Evolutionary conservation across 1,140 invertebrate genomes (phyloP).

Genomic region (Drosophila bipectinata): DNA sequence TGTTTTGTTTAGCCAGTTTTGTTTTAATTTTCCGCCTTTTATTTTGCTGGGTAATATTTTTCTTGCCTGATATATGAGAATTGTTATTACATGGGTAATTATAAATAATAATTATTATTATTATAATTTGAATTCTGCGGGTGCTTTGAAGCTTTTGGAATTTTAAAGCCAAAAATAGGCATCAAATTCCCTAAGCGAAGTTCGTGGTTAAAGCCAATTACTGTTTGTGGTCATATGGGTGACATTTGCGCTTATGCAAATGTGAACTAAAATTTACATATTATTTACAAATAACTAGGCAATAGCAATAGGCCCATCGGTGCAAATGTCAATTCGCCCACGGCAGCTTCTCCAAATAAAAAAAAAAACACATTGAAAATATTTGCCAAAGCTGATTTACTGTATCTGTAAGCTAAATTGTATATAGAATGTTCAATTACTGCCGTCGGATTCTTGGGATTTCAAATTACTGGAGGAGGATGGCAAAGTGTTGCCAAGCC

Average conservation of each 20-base stretch:
- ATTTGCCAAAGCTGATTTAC: not conserved
- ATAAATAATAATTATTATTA: not conserved
- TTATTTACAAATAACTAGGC: not conserved
- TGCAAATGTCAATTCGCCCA: not conserved
- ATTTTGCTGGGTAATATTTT: not conserved
- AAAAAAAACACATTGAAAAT: constrained; percentile 1
- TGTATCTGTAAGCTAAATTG: constrained; percentile 4
- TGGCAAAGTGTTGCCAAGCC: constrained; percentile 7
- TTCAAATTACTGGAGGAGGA: constrained; percentile 42
- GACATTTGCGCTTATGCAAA: constrained; percentile 25
- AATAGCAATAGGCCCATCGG: not conserved
- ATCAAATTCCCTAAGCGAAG: not conserved
- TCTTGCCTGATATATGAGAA: not conserved
- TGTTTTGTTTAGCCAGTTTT: not conserved
- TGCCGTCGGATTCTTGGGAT: not conserved
- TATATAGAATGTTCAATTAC: constrained; percentile 44
- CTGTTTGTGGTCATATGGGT: constrained; percentile 16
- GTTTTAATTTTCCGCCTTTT: not conserved
- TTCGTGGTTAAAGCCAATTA: constrained; percentile 16
- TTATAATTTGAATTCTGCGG: not conserved
- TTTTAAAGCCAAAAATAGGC: not conserved
- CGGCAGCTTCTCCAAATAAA: not conserved
- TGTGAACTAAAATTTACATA: constrained; percentile 3
- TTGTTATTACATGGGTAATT: constrained; percentile 17
- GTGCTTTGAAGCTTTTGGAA: too few species aligned